These are phyloP conservation scores for Leuciscus idus DNA, from an alignment of 2,113 vertebrate genomes.

Conservation along the genomic window DNA sequence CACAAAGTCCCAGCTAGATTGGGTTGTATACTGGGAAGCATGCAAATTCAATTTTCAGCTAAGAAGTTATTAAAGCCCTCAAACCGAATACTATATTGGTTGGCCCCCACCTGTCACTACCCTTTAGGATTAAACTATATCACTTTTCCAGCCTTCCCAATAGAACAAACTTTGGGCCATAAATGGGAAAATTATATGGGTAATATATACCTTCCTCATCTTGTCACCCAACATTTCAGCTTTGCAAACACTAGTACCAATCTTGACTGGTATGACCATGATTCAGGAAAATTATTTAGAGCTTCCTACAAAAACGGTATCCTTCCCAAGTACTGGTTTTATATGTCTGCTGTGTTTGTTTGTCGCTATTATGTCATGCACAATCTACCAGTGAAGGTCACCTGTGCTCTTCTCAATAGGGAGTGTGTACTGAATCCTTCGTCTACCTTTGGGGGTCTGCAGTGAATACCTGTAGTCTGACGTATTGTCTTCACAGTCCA, in stretches of 20 bases:
- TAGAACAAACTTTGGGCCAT: background rate
- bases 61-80: conserved; percentile 24
- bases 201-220: conserved; percentile 19
- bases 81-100: conserved; percentile 20
- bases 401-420: background rate
- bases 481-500: conserved; percentile 31
- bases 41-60: conserved; percentile 26
- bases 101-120: conserved; percentile 25
- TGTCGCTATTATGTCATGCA: conserved; percentile 22
- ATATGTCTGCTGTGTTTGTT: conserved; percentile 16
- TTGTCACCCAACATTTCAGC: background rate
- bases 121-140: conserved; percentile 31
- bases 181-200: background rate
- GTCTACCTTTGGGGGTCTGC: conserved; percentile 27
- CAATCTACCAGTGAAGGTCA: conserved; percentile 31
- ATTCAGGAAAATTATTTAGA: background rate
- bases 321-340: background rate
- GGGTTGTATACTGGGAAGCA: conserved; percentile 16
- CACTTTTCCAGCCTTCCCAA: background rate
- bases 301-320: background rate
- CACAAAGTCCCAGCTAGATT: conserved; percentile 9
- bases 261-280: background rate
- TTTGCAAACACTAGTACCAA: background rate
- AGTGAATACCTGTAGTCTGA: conserved; percentile 11
- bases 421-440: background rate